Evolutionary conservation across 2,888 invertebrate genomes (phyloP).

Genomic region (Alviniconcha strummeri): DNA sequence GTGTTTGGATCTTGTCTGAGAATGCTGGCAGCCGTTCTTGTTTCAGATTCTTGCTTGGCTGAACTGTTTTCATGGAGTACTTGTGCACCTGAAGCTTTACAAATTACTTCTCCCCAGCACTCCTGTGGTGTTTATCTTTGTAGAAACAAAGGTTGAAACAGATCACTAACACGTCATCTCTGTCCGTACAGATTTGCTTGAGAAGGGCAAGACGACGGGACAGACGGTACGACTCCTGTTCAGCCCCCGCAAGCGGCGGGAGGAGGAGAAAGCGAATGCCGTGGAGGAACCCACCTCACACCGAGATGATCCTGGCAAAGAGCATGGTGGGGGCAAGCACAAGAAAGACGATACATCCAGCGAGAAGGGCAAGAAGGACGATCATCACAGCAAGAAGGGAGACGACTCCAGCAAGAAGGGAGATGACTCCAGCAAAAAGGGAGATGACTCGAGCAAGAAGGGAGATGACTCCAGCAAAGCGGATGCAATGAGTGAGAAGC

Average conservation of each 20-base stretch:
- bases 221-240: slow-evolving; percentile 60
- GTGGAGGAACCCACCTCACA: slow-evolving; percentile 31
- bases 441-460: slow-evolving; percentile 17
- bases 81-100: too few species aligned
- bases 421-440: slow-evolving; percentile 52
- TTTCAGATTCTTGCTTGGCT: too few species aligned
- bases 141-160: too few species aligned
- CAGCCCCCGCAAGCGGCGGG: slow-evolving; percentile 52
- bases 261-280: slow-evolving; percentile 49
- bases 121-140: too few species aligned
- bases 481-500: background rate
- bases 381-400: slow-evolving; percentile 19
- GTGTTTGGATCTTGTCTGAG: too few species aligned
- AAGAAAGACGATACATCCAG: slow-evolving; percentile 45
- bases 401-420: slow-evolving; percentile 34
- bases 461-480: slow-evolving; percentile 23
- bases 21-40: too few species aligned
- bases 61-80: too few species aligned
- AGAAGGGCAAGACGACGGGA: slow-evolving; percentile 67
- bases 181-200: slow-evolving; percentile 61
- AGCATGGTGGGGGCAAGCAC: background rate
- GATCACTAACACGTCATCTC: too few species aligned
- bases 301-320: slow-evolving; percentile 22
- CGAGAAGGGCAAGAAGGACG: slow-evolving; percentile 44
- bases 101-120: too few species aligned